A percentile compares a stretch with the other conserved stretches of the same genome.
Conservation (phyloP, 2,797 vertebrate species). For the Chaenodraco wilsoni region DNA sequence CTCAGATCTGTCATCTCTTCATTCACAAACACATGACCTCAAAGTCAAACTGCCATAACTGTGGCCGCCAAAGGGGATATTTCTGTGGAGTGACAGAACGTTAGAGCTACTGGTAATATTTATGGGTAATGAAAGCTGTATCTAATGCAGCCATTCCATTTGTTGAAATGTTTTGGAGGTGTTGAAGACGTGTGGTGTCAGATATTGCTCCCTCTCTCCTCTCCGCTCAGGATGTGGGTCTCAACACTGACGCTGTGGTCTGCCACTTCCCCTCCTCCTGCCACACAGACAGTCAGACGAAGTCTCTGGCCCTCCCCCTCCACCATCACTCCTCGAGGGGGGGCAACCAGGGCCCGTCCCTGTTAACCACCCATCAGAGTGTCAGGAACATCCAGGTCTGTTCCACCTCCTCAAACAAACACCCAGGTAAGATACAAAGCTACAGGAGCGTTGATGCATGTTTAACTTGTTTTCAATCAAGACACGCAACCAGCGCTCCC, state of each 20-base stretch:
- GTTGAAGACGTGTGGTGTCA: not conserved
- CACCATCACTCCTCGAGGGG: constrained; percentile 51
- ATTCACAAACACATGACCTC: no score
- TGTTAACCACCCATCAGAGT: constrained; percentile 50
- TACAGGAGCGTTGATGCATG: no score
- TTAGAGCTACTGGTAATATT: no score
- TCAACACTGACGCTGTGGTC: constrained; percentile 68
- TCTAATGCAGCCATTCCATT: not conserved
- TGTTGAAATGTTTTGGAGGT: not conserved
- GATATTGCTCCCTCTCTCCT: not conserved
- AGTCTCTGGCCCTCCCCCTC: constrained; percentile 65
- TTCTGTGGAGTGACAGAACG: no score
- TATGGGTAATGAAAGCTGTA: not conserved
- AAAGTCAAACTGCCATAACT: no score
- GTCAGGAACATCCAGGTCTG: constrained; percentile 51
- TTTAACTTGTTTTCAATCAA: no score
- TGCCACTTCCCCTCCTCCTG: constrained; percentile 19
- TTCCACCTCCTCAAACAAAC: constrained; percentile 63
- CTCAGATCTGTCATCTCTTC: not conserved
- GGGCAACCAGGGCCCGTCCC: constrained; percentile 31
- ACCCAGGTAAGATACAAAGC: constrained; percentile 66
- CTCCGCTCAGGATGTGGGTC: constrained; percentile 68
- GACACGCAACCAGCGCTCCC: no score
- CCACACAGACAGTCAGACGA: constrained; percentile 53
- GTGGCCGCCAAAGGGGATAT: no score